Evolutionary conservation across 2,888 invertebrate species (phyloP), one percentile per base, ranked within the genome.

Genomic region (Xanthia icteritia): DNA sequence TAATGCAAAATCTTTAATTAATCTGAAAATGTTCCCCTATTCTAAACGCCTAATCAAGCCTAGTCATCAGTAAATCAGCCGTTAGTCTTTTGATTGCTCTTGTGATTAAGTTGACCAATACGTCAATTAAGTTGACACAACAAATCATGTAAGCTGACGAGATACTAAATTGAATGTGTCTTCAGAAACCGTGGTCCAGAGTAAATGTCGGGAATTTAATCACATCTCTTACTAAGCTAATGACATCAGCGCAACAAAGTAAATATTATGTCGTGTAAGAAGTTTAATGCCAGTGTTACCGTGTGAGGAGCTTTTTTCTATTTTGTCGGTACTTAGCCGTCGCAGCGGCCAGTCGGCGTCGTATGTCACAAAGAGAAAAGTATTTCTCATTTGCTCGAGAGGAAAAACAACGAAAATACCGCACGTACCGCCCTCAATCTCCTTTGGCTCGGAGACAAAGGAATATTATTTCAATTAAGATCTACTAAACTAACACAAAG

Each of bases 381-480:
- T 94, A 95, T 94, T 95, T 95, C 93, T 94, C 95, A 94, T 95
- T 94, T 94, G 92, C 88, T 90, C 89, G 87, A 89, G 90, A 88
- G 91, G 92, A 92, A 94, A 94, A 94, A 93, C 93, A 94, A 93
- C 92, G 92, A 93, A 91, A 93, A 93, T 91, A 89, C 91, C 90
- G 88, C 92, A 92, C 92, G 93, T 91, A 90, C 93, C 93, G 88
- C 90, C 92, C 93, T 92, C 93, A 93, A 94, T 94, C 94, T 94
- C 92, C 92, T 93, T 92, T 93, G 91, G 92, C 91, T 91, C 89
- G 90, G 87, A 91, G 91, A 94, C 94, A 94, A 94, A 94, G 93
- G 93, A 94, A 94, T 95, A 94, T 95, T 94, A 94, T 95, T 94
- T 94, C 94, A 95, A 95, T 95, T 95, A 94, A 93, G 92, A 91